Conservation (phyloP, 2,113 vertebrate genomes). For the Neotoma lepida region DNA sequence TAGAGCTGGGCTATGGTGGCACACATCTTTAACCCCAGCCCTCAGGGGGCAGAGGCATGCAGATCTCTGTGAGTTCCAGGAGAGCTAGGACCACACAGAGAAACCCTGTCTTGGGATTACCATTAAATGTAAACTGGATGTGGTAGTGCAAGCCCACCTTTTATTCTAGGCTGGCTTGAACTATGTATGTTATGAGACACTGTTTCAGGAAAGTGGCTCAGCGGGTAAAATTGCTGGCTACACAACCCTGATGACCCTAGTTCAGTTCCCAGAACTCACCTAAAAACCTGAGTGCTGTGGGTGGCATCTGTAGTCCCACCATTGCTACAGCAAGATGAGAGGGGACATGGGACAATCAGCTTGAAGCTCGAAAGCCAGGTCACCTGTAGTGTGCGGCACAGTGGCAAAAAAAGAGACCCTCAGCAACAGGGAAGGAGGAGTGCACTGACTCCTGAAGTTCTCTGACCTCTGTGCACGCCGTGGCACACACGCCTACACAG, state of each 20-base stretch:
- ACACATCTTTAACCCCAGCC: not conserved
- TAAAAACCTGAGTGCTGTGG: not conserved
- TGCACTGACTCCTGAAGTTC: too few relatives aligned
- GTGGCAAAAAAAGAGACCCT: not conserved
- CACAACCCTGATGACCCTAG: not conserved
- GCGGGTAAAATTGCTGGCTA: not conserved
- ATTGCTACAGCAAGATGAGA: not conserved
- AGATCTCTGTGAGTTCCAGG: not conserved
- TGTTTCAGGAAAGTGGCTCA: not conserved
- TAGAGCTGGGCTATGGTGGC: not conserved
- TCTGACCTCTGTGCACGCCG: too few relatives aligned
- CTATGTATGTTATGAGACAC: too few relatives aligned
- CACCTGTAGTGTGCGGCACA: not conserved
- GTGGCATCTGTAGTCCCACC: not conserved
- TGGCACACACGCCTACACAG: not conserved
- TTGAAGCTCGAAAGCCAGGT: not conserved
- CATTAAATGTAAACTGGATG: too few relatives aligned
- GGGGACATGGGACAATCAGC: not conserved
- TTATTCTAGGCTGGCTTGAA: too few relatives aligned
- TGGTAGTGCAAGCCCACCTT: too few relatives aligned
- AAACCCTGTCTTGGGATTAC: too few relatives aligned
- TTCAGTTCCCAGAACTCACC: not conserved
- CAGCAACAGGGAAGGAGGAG: not conserved
- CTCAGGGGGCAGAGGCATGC: not conserved
- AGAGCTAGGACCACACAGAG: not conserved